Conservation (phyloP, 1,140 invertebrate species). For the Diploscapter pachys region DNA sequence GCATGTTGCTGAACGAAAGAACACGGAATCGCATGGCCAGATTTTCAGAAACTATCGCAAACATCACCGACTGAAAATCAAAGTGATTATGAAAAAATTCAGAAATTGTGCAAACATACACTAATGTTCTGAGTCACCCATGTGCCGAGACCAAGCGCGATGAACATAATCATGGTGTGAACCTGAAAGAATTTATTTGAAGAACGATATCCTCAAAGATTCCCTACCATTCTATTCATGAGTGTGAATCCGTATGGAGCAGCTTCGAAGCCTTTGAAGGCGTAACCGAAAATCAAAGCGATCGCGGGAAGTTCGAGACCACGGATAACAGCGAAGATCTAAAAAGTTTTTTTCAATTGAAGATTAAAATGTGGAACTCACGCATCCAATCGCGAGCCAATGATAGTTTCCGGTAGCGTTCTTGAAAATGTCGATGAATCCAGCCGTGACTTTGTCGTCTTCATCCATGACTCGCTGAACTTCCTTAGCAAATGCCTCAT, state of each 20-base stretch:
- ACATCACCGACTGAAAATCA: conserved; percentile 43
- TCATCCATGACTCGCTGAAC: conserved; percentile 40
- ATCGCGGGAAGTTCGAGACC: conserved; percentile 35
- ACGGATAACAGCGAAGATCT: conserved; percentile 27
- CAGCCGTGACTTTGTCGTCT: conserved; percentile 35
- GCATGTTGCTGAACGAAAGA: conserved; percentile 56
- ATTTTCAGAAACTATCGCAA: conserved; percentile 60
- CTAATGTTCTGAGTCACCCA: conserved; percentile 28
- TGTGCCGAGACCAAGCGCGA: conserved; percentile 24
- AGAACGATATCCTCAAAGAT: too few relatives aligned
- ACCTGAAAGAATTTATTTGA: neutral
- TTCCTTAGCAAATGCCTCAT: conserved; percentile 40
- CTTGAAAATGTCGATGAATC: conserved; percentile 32
- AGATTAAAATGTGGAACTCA: too few relatives aligned
- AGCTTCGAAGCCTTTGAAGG: conserved; percentile 32
- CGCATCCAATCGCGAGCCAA: conserved; percentile 20
- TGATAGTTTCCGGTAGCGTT: conserved; percentile 36
- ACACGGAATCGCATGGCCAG: conserved; percentile 61
- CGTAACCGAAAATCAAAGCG: conserved; percentile 31
- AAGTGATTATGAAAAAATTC: neutral
- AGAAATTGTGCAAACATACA: conserved; percentile 20
- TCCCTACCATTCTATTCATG: conserved; percentile 22
- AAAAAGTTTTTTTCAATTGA: too few relatives aligned
- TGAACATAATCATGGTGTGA: conserved; percentile 32
- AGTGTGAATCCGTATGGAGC: conserved; percentile 22